Percentiles rank a stretch among this genome's conserved stretches.
Conservation (phyloP, 2,888 invertebrate genomes). For the Diarsia mendica region DNA sequence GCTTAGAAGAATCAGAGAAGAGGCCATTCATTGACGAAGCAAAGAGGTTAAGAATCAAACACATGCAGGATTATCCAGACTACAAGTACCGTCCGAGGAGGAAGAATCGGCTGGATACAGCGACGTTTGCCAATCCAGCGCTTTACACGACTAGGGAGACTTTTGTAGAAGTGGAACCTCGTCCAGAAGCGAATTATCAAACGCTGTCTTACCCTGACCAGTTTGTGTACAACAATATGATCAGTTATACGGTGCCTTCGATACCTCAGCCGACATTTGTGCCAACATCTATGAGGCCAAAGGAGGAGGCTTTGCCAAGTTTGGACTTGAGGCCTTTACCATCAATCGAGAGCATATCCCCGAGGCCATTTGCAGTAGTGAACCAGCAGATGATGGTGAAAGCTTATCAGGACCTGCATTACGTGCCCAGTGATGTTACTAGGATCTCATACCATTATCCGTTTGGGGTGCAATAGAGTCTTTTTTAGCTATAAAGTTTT, state of each 20-base stretch:
- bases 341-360: constrained; percentile 88
- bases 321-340: constrained; percentile 85
- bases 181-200: constrained; percentile 80
- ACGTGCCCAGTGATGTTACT: constrained; percentile 84
- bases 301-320: constrained; percentile 81
- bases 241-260: constrained; percentile 82
- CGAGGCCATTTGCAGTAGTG: constrained; percentile 85
- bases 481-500: constrained; percentile 11
- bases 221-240: constrained; percentile 86
- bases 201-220: constrained; percentile 83
- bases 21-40: constrained; percentile 97
- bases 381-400: constrained; percentile 89
- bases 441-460: constrained; percentile 88
- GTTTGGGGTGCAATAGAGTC: constrained; percentile 83
- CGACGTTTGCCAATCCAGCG: constrained; percentile 76
- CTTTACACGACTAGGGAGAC: constrained; percentile 80
- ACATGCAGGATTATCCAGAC: constrained; percentile 93
- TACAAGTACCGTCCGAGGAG: constrained; percentile 93
- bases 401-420: constrained; percentile 87
- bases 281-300: constrained; percentile 78
- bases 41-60: constrained; percentile 93
- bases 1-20: constrained; percentile 94
- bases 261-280: constrained; percentile 81
- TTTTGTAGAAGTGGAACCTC: constrained; percentile 83
- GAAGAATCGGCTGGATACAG: constrained; percentile 89